Evolutionary conservation across 2,888 invertebrate species (phyloP), one percentile per base, ranked within the genome.

Genomic region (Pristionchus mayeri): DNA sequence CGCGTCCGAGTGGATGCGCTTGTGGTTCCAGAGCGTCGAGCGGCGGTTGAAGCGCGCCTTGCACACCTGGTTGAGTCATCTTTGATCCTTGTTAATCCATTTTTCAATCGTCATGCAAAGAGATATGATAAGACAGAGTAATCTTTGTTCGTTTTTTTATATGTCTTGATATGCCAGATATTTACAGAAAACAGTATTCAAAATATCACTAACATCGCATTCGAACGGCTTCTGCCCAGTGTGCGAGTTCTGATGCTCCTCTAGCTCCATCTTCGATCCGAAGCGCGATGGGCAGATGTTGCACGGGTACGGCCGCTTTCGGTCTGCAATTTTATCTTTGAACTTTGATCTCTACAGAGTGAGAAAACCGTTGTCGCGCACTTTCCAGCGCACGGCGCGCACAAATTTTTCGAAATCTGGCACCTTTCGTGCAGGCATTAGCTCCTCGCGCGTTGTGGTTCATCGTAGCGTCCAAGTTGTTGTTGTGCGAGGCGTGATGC

Each of bases 11-110:
- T 93, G 93, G 81, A 93, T 93, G 27, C 93, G 86, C 80, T 92
- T 93, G 88, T 93, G 93, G 76, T 93, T 93, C 93, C 93, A 93
- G 18, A 93, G 87, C 0, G 93, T 92, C 24, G 93, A 93, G 0
- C 92, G 87, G 30, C 93, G 89, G 81, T 93, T 93, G 90, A 93
- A 93, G 18, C 91, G 87, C 6, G 92, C 91, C 82, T 91, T 90
- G 86, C 92, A 92, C 0, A 92, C 88, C 90, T 89, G 54, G 57
- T 57, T 7, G 4, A 57, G 6, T 44, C 13, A 44, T 44, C 44
- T 44, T 44, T 44, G 44, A 44, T 44, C 44, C 13, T 13, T 44
- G 44, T 44, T 44, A 44, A 44, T 44, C 13, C 44, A 44, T 44
- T 44, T n/a, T n/a, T 40, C 54, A 63, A 44, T 60, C 44, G 60